phyloP scores from a whole-genome alignment of 2,888 invertebrate genomes.

The Xylota segnis region DNA sequence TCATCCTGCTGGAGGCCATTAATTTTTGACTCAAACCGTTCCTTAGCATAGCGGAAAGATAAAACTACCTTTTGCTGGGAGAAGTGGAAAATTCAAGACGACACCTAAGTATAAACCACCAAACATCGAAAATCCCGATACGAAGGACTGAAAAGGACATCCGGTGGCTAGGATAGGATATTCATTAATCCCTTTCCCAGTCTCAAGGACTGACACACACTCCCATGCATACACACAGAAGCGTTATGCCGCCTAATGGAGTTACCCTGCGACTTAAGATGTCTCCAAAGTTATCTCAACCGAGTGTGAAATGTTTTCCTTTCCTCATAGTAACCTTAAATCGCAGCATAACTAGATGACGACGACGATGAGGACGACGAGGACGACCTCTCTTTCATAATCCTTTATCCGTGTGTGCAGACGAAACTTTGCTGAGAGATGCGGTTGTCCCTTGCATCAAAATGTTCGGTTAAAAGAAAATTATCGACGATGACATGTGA shows the following conservation, averaged over 20 bases:
- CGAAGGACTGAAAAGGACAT: slow-evolving; percentile 59
- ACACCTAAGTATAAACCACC: slow-evolving; percentile 55
- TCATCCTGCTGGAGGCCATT: slow-evolving; percentile 1
- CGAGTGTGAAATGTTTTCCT: slow-evolving; percentile 42
- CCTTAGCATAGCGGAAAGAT: slow-evolving; percentile 15
- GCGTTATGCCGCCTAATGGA: slow-evolving; percentile 31
- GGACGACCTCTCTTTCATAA: slow-evolving; percentile 57
- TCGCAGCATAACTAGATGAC: slow-evolving; percentile 2
- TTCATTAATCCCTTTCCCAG: slow-evolving; percentile 64
- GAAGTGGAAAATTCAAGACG: slow-evolving; percentile 43
- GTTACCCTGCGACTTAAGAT: slow-evolving; percentile 64
- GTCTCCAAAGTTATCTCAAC: slow-evolving; percentile 72
- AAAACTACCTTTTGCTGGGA: slow-evolving; percentile 12
- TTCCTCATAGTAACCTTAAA: slow-evolving; percentile 34
- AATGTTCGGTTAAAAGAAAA: slow-evolving; percentile 75
- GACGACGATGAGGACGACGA: no score
- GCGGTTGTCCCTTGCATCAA: slow-evolving; percentile 76
- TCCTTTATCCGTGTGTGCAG: slow-evolving; percentile 62
- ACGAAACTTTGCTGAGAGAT: slow-evolving; percentile 72
- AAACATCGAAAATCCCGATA: slow-evolving; percentile 61
- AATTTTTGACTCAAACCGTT: neutral
- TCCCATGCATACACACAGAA: neutral
- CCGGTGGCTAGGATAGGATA: slow-evolving; percentile 60
- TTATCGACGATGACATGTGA: slow-evolving; percentile 76
- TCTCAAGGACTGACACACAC: neutral